Base-by-base conservation (phyloP, 2,888 invertebrate species). In the Matsumyia berberina region DNA sequence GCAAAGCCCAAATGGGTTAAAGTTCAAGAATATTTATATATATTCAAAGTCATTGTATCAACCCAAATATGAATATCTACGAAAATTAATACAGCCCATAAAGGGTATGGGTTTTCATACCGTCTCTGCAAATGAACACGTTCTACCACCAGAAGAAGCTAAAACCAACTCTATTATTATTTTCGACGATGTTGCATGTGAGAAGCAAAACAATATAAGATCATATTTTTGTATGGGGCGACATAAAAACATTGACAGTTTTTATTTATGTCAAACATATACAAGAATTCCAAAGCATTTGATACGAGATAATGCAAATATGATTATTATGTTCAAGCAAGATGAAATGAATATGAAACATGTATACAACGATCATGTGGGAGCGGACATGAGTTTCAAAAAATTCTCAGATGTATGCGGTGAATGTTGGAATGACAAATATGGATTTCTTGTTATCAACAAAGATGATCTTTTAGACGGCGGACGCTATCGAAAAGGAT, bases 111-210 rank as follows among this genome's bases (percentile, higher is more conserved):
- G 62, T 7, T 60, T 51, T 69, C 70, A 79, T 60, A 76, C 83
- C 24, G 86, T 86, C 62, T 66, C 76, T 15, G 83, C 79, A 46
- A 86, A 86, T 60, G 70, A 66, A 51, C 46, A 86, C 42, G 77
- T 86, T 44, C 15, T 86, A 60, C 6, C 35, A 39, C 70, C 67
- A 24, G 72, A 60, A 86, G 88, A 24, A 24, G 24, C 88, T 2
- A 86, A 86, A 86, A 51, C 55, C 70, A 88, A 89, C 86, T 90
- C 89, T 8, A 87, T 91, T 12, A 88, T 91, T 78, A 89, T 91
- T 57, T 91, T 91, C 82, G 90, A 91, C 86, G 90, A 91, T 88
- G 88, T 91, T 17, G 88, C 88, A 15, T 90, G 89, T 44, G 90
- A 89, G 9, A 88, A 89, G 64, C 89, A 89, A 76, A 80, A 88